A percentile compares a stretch with the other conserved stretches of the same genome.
Conservation (phyloP, 2,797 vertebrate species). For the Phoeniculus purpureus region DNA sequence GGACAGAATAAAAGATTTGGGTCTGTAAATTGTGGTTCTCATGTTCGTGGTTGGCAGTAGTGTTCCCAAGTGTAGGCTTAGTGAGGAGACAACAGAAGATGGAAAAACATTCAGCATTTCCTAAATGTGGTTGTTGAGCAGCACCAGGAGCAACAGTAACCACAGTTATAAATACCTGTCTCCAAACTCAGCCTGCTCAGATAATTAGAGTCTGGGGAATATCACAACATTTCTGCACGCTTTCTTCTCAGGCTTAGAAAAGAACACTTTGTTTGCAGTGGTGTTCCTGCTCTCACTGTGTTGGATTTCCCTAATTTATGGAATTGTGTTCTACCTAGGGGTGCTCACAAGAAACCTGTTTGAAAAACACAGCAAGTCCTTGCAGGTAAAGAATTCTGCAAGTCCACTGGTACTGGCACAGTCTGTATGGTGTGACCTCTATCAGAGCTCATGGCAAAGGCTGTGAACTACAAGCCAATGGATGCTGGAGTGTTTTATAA, state of each 20-base stretch:
- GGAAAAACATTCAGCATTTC: background rate
- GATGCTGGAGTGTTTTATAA: background rate
- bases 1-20: background rate
- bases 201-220: background rate
- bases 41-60: background rate
- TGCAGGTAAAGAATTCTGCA: background rate
- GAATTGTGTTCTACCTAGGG: background rate
- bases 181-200: background rate
- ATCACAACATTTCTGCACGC: background rate
- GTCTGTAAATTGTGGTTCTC: background rate
- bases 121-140: background rate
- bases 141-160: background rate
- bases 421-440: background rate
- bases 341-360: background rate
- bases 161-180: background rate
- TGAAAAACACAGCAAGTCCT: background rate
- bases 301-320: background rate
- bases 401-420: background rate
- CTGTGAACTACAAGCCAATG: background rate
- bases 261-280: background rate
- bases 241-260: background rate
- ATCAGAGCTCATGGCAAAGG: background rate
- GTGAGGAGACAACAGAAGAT: background rate
- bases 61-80: background rate
- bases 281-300: background rate